Evolutionary conservation across 2,113 vertebrate species (phyloP).

Genomic region (Melanerpes aurifrons): DNA sequence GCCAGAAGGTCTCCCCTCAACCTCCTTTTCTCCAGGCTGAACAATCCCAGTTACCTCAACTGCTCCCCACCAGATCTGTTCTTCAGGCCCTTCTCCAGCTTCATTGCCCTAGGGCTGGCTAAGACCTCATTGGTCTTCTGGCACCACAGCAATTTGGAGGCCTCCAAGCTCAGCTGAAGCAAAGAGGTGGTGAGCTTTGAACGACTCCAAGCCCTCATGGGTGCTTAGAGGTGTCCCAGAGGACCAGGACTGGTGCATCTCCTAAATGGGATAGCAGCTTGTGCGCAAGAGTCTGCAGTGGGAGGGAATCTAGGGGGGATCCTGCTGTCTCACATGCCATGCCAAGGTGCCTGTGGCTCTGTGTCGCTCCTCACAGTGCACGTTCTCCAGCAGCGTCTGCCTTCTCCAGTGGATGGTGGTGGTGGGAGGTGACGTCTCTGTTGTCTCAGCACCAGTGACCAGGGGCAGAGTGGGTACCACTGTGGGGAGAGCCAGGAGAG

Average conservation of each 20-base stretch:
- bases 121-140: too few relatives aligned
- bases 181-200: neutral
- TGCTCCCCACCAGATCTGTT: too few relatives aligned
- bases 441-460: constrained; percentile 1
- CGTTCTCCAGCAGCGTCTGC: neutral
- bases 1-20: too few relatives aligned
- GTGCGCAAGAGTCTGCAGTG: fast-evolving
- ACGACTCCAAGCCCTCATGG: fast-evolving
- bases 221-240: too few relatives aligned
- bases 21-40: too few relatives aligned
- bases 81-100: too few relatives aligned
- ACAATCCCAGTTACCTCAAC: too few relatives aligned
- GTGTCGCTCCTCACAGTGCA: constrained; percentile 72
- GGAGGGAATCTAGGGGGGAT: neutral
- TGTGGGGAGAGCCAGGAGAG: neutral
- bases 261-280: too few relatives aligned
- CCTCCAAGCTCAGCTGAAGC: fast-evolving
- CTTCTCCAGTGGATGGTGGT: constrained; percentile 71
- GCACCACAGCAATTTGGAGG: too few relatives aligned
- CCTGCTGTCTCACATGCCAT: constrained; percentile 69
- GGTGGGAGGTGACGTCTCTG: neutral
- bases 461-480: constrained; percentile 70
- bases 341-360: neutral
- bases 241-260: fast-evolving
- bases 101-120: too few relatives aligned